Conservation (phyloP, 2,113 vertebrate genomes). For the Lonchura striata region DNA sequence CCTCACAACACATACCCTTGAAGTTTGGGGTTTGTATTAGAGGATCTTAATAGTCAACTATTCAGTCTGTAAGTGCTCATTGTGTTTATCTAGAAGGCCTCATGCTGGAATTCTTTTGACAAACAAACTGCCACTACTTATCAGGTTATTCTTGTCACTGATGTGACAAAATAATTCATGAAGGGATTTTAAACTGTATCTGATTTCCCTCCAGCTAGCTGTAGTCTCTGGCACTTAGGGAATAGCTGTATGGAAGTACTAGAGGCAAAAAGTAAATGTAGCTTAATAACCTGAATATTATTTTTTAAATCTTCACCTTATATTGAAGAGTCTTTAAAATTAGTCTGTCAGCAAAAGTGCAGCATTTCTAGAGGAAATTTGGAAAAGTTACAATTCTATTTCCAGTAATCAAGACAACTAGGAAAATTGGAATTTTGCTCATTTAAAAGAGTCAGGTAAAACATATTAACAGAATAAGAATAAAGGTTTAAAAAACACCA, state of each 20-base stretch:
- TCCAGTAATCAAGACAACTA: not conserved
- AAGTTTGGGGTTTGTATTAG: not conserved
- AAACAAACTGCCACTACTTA: not conserved
- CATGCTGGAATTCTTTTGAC: not conserved
- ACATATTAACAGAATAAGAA: not conserved
- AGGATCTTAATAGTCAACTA: not conserved
- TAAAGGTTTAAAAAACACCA: not conserved
- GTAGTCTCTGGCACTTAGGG: not conserved
- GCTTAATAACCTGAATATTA: not conserved
- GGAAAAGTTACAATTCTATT: not conserved
- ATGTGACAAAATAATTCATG: constrained; percentile 13
- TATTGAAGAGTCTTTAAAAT: not conserved
- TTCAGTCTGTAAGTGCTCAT: not conserved
- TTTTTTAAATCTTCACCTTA: not conserved
- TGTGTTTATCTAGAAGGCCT: not conserved
- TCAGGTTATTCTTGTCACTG: not conserved
- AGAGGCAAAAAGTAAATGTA: not conserved
- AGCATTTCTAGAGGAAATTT: not conserved
- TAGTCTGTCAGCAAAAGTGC: not conserved
- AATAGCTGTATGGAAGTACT: not conserved
- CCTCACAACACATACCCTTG: not conserved
- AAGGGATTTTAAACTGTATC: not conserved
- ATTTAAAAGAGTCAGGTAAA: not conserved
- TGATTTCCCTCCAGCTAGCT: not conserved
- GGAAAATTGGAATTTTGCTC: not conserved